phyloP scores from a whole-genome alignment of 2,888 invertebrate genomes.

The Alsophila aescularia region DNA sequence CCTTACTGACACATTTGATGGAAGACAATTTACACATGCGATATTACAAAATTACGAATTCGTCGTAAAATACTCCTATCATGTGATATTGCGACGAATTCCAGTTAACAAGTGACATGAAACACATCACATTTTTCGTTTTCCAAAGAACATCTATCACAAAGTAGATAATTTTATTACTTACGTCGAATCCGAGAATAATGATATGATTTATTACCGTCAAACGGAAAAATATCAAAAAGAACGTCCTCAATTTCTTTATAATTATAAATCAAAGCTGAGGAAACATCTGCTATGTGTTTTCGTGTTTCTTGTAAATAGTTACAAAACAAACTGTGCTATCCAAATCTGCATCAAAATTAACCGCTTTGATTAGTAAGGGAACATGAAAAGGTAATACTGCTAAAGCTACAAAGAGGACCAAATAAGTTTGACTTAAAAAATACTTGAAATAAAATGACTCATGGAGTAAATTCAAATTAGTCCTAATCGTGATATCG shows the following conservation, averaged over 20 bases:
- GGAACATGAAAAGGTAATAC: background rate
- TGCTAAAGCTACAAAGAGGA: background rate
- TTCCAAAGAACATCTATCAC: constrained; percentile 22
- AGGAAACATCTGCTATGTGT: constrained; percentile 66
- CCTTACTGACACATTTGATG: background rate
- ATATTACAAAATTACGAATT: constrained; percentile 3
- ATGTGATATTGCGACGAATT: constrained; percentile 4
- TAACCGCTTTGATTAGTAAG: too few species aligned
- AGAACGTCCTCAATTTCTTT: constrained; percentile 42
- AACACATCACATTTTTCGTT: constrained; percentile 16
- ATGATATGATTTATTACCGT: constrained; percentile 35
- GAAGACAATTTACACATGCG: background rate
- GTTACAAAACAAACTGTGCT: constrained; percentile 51
- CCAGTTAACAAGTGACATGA: constrained; percentile 11
- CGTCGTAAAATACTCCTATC: too few species aligned
- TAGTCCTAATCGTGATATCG: constrained; percentile 65
- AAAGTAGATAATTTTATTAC: constrained; percentile 25
- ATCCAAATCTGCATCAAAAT: constrained; percentile 34
- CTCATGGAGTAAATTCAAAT: constrained; percentile 74
- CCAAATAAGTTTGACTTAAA: constrained; percentile 35
- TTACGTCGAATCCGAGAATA: constrained; percentile 29
- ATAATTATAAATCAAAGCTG: constrained; percentile 56
- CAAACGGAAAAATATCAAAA: constrained; percentile 41
- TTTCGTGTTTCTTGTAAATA: constrained; percentile 49
- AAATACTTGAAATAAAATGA: constrained; percentile 62